Evolutionary conservation across 2,888 invertebrate species (phyloP), one percentile per base, ranked within the genome.

Genomic region (Balanococcus diminutus): DNA sequence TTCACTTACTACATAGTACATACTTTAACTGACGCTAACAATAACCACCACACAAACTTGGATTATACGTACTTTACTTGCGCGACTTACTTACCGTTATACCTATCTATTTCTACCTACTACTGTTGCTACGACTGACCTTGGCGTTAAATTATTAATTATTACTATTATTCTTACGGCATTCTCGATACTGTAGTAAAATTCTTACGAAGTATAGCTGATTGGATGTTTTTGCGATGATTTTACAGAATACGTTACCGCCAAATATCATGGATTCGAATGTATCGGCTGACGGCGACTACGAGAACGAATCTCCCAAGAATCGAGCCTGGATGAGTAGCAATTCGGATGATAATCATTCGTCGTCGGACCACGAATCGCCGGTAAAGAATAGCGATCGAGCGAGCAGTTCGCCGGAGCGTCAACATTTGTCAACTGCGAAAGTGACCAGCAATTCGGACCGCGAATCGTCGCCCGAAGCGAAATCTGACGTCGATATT

Each of bases 181-280:
- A n/a, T n/a, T n/a, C n/a, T n/a, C n/a, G n/a, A n/a, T n/a, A n/a
- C n/a, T n/a, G n/a, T n/a, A n/a, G n/a, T 36, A 36, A 36, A 36
- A 8, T 42, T 42, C 2, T 36, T 36, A 36, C 36, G 4, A 36
- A 36, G 36, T 36, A 36, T 36, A 36, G n/a, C 51, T 51, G 2
- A 51, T 51, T 51, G n/a, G 5, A 5, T 3, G 19, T 51, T 36
- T 42, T 56, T 56, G 56, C 56, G 56, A 19, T 56, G 19, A 67
- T 67, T 67, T 67, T 67, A 11, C 61, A 67, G 61, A 28, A 2
- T 2, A 3, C 2, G 28, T 25, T 28, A 4, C 51, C 19, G 2
- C 6, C 28, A 67, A 36, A 32, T n/a, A 75, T 31, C 22, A 84
- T 84, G 84, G 84, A 84, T 75, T 84, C 84, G 4, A 79, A 84